Conservation (phyloP, 2,797 vertebrate species). For the Hybognathus amarus region DNA sequence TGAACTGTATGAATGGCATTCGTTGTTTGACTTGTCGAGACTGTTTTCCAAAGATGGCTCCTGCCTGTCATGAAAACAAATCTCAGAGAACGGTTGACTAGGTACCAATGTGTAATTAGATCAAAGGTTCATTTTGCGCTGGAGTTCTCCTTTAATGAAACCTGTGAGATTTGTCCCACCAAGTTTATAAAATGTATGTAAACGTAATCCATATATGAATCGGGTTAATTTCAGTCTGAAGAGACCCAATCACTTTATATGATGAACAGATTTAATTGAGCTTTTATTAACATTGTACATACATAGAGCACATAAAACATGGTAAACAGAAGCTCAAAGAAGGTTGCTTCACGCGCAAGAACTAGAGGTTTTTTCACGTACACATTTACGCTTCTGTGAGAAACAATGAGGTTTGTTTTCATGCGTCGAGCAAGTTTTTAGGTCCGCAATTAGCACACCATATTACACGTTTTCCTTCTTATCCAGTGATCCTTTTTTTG, state of each 20-base stretch:
- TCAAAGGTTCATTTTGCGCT: too few relatives aligned
- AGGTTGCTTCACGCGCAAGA: background rate
- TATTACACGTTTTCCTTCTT: background rate
- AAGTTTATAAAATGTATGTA: too few relatives aligned
- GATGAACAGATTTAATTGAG: background rate
- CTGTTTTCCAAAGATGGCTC: too few relatives aligned
- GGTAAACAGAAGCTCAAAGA: background rate
- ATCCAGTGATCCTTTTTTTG: constrained; percentile 1
- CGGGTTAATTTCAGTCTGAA: background rate
- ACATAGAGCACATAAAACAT: background rate
- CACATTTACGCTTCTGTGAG: background rate
- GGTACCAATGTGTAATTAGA: too few relatives aligned
- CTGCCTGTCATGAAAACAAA: too few relatives aligned
- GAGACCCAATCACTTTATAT: background rate
- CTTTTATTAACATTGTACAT: background rate
- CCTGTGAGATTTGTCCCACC: too few relatives aligned
- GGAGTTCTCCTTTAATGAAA: too few relatives aligned
- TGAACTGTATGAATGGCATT: too few relatives aligned
- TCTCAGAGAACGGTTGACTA: too few relatives aligned
- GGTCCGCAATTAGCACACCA: background rate
- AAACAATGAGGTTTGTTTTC: background rate
- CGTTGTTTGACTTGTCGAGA: too few relatives aligned
- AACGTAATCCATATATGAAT: background rate
- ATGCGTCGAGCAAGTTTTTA: background rate
- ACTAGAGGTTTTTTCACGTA: background rate